Evolutionary conservation across 2,888 invertebrate genomes (phyloP).

Genomic region (Gonocerus acuteangulatus): DNA sequence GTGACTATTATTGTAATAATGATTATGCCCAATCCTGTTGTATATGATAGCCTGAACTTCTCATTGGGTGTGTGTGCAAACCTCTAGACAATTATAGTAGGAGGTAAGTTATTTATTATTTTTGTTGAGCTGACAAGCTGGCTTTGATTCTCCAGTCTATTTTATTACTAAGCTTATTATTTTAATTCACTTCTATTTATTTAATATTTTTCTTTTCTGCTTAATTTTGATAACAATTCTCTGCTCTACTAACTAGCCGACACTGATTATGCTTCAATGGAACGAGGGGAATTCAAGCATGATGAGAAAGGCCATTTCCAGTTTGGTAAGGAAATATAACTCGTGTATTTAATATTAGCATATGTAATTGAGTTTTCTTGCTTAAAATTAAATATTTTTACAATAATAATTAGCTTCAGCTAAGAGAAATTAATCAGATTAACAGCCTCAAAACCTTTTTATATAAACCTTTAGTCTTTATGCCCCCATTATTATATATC

Average conservation of each 20-base stretch:
- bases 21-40: too few species aligned
- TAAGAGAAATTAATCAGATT: neutral
- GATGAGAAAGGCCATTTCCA: slow-evolving; percentile 31
- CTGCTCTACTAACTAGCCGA: slow-evolving; percentile 25
- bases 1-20: too few species aligned
- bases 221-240: slow-evolving; percentile 1
- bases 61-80: too few species aligned
- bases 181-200: too few species aligned
- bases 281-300: slow-evolving; percentile 31
- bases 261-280: slow-evolving; percentile 26
- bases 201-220: neutral
- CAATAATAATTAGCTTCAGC: neutral
- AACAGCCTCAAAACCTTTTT: too few species aligned
- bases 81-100: too few species aligned
- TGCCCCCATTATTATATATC: too few species aligned
- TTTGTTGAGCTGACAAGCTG: too few species aligned
- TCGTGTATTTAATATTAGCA: too few species aligned
- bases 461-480: too few species aligned
- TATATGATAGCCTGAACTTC: too few species aligned
- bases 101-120: too few species aligned
- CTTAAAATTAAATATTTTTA: neutral
- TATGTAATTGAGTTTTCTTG: neutral
- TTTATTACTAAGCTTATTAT: neutral
- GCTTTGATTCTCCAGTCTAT: slow-evolving; percentile 2
- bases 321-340: slow-evolving; percentile 33